Conservation (phyloP, 2,888 invertebrate genomes). For the Leucoptera coffeella region DNA sequence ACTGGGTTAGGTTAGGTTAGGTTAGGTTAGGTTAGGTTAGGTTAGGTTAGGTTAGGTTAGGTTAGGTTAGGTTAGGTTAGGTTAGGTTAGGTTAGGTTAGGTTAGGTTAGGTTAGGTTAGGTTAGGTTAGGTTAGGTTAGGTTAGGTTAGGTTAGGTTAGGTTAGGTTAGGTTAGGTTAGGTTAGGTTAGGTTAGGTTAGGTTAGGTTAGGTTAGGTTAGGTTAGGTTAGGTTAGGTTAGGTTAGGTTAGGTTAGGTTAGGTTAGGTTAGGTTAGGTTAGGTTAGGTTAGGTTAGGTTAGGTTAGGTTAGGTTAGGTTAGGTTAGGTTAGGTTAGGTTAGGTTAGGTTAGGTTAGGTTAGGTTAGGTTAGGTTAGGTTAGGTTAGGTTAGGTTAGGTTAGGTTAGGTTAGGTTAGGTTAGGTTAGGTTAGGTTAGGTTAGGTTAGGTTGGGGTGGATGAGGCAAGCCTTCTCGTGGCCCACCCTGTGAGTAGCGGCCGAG, state of each 20-base stretch:
- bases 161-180: slow-evolving; percentile 7
- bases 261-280: slow-evolving; percentile 4
- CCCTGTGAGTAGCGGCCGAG: too few relatives aligned
- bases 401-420: slow-evolving; percentile 7
- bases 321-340: slow-evolving; percentile 2
- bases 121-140: slow-evolving; percentile 8
- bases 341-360: slow-evolving; percentile 2
- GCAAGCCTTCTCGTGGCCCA: too few relatives aligned
- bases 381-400: neutral
- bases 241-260: slow-evolving; percentile 4
- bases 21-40: slow-evolving; percentile 9
- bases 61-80: slow-evolving; percentile 9
- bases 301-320: slow-evolving; percentile 3
- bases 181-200: slow-evolving; percentile 7
- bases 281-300: slow-evolving; percentile 3
- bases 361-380: slow-evolving; percentile 1
- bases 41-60: slow-evolving; percentile 9
- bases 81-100: slow-evolving; percentile 7
- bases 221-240: slow-evolving; percentile 5
- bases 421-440: slow-evolving; percentile 6
- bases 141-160: slow-evolving; percentile 6
- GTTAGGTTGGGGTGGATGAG: too few relatives aligned
- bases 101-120: slow-evolving; percentile 9
- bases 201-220: slow-evolving; percentile 7
- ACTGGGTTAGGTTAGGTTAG: too few relatives aligned